Percentiles rank a stretch among this genome's conserved stretches.
Conservation (phyloP, 2,113 vertebrate genomes). For the Passer domesticus region DNA sequence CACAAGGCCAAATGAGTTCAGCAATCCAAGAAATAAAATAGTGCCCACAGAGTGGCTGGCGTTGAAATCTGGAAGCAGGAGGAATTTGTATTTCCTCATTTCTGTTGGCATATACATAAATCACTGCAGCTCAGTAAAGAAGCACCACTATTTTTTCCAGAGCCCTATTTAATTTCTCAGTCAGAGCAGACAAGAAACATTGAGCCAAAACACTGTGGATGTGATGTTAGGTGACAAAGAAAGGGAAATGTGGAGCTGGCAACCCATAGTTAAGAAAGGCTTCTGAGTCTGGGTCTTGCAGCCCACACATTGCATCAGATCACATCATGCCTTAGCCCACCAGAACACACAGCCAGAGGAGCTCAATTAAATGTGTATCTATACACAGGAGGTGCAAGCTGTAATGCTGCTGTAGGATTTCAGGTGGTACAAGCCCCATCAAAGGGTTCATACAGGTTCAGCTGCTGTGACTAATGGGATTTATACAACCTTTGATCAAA, state of each 20-base stretch:
- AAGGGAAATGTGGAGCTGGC: background rate
- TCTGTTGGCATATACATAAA: background rate
- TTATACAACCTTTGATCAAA: conserved; percentile 9
- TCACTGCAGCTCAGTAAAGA: background rate
- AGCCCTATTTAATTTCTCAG: background rate
- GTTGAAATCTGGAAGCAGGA: background rate
- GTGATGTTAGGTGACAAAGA: background rate
- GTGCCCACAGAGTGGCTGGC: background rate
- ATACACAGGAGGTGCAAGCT: background rate
- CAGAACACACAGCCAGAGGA: background rate
- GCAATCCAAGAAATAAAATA: background rate
- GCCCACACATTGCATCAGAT: background rate
- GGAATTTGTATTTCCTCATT: background rate
- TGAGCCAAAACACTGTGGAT: background rate
- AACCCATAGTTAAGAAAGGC: background rate
- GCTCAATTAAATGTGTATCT: background rate
- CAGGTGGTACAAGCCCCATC: background rate
- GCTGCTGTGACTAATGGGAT: background rate
- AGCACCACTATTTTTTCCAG: background rate
- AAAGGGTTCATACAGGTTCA: background rate
- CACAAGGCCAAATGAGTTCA: conserved; percentile 41
- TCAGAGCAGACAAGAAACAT: background rate
- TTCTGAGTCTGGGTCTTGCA: background rate
- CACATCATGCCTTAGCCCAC: background rate
- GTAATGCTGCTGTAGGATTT: background rate